Evolutionary conservation across 1,140 invertebrate genomes (phyloP).

Genomic region (Drosophila albomicans): DNA sequence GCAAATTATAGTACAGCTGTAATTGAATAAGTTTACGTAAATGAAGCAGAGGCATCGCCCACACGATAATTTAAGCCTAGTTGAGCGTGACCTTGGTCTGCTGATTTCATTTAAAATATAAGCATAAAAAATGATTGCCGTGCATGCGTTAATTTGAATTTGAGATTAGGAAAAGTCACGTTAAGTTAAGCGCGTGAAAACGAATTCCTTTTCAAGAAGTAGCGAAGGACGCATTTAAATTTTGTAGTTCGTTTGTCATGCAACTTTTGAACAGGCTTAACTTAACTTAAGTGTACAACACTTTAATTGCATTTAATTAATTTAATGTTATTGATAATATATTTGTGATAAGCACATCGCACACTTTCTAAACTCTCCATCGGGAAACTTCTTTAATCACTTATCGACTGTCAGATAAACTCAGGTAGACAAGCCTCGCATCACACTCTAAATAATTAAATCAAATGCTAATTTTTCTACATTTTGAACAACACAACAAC

Average conservation of each 20-base stretch:
- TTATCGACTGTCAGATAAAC: not conserved
- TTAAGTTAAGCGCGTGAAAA: not conserved
- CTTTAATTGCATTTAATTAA: not conserved
- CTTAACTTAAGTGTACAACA: not conserved
- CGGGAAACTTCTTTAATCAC: not conserved
- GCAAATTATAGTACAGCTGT: conserved; percentile 10
- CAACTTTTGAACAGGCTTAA: not conserved
- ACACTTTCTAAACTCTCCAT: not conserved
- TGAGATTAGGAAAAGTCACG: conserved; percentile 2
- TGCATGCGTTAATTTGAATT: conserved; percentile 1
- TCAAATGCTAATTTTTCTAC: conserved; percentile 66
- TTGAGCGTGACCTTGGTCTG: conserved; percentile 21
- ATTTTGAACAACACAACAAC: conserved; percentile 19
- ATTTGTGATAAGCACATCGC: not conserved
- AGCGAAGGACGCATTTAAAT: not conserved
- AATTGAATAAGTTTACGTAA: conserved; percentile 56
- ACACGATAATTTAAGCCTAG: conserved; percentile 4
- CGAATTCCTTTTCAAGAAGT: not conserved
- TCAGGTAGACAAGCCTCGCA: conserved; percentile 1
- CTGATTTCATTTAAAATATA: conserved; percentile 11
- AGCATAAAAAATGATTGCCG: not conserved
- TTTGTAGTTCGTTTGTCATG: not conserved
- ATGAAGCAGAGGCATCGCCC: conserved; percentile 13
- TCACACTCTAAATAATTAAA: conserved; percentile 64
- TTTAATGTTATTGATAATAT: not conserved